These are phyloP conservation scores for Chrysolina haemoptera DNA, from an alignment of 2,888 invertebrate species.

Conservation along the genomic window DNA sequence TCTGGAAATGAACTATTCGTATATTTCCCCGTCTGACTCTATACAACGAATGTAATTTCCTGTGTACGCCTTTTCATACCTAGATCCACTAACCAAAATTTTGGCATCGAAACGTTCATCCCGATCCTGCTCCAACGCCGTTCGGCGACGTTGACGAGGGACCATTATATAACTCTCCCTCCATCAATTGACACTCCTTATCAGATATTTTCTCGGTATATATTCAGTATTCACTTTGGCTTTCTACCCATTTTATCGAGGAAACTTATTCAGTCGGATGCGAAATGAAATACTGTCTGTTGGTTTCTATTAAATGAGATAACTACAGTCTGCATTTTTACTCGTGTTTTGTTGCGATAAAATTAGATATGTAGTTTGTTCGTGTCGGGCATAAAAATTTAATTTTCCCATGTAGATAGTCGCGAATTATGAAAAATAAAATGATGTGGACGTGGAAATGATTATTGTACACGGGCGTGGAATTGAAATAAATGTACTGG, in stretches of 20 bases:
- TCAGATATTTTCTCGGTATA: constrained; percentile 51
- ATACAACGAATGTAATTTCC: constrained; percentile 19
- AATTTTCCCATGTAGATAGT: constrained; percentile 18
- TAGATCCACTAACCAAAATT: constrained; percentile 10
- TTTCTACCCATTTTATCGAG: constrained; percentile 47
- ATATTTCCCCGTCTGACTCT: not conserved
- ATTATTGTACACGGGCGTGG: not conserved
- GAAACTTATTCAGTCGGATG: constrained; percentile 50
- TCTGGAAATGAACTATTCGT: constrained; percentile 15
- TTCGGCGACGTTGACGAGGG: constrained; percentile 45
- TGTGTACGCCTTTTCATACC: constrained; percentile 9
- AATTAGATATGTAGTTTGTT: constrained; percentile 32
- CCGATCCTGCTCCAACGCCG: constrained; percentile 18
- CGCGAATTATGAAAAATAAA: constrained; percentile 19
- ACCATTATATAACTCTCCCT: constrained; percentile 44
- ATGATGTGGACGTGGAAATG: constrained; percentile 8
- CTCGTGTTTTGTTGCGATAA: constrained; percentile 28
- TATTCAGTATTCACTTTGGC: constrained; percentile 48
- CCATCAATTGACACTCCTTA: constrained; percentile 49
- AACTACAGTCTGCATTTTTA: constrained; percentile 42
- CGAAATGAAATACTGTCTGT: constrained; percentile 53
- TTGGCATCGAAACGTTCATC: constrained; percentile 11
- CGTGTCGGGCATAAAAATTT: constrained; percentile 21
- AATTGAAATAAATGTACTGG: constrained; percentile 6
- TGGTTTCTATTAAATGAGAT: constrained; percentile 50